Evolutionary conservation across 1,140 invertebrate genomes (phyloP).

Genomic region (Teleopsis dalmanni): DNA sequence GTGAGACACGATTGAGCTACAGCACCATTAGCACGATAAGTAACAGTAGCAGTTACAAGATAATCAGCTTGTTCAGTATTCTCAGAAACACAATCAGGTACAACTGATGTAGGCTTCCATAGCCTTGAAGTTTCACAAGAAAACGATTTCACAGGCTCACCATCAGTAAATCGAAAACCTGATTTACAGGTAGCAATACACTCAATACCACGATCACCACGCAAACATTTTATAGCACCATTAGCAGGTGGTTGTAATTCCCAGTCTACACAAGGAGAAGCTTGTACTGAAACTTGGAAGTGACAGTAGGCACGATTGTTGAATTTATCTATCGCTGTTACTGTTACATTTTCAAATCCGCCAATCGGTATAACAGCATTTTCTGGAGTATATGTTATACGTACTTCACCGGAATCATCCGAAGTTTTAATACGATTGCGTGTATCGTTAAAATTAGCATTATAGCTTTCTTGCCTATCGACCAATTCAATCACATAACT

Average conservation of each 20-base stretch:
- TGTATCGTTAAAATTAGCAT: constrained; percentile 90
- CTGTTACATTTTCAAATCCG: constrained; percentile 91
- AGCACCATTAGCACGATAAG: constrained; percentile 82
- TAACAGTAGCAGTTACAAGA: constrained; percentile 80
- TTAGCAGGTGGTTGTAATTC: constrained; percentile 81
- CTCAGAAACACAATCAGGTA: constrained; percentile 90
- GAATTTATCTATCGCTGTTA: constrained; percentile 78
- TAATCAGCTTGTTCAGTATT: constrained; percentile 90
- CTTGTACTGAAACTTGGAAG: constrained; percentile 89
- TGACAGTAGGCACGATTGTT: constrained; percentile 86
- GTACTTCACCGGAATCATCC: constrained; percentile 84
- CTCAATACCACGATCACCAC: constrained; percentile 67
- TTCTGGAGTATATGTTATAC: constrained; percentile 74
- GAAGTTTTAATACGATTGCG: constrained; percentile 75
- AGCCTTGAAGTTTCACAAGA: constrained; percentile 67
- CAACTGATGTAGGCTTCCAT: constrained; percentile 77
- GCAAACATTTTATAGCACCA: constrained; percentile 79
- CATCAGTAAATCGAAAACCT: constrained; percentile 89
- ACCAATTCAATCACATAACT: constrained; percentile 90
- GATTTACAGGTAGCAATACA: constrained; percentile 86
- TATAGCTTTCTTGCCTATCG: constrained; percentile 81
- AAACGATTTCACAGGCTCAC: constrained; percentile 77
- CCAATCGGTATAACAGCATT: constrained; percentile 79
- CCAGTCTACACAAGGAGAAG: constrained; percentile 90
- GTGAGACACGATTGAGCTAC: constrained; percentile 73